Percentiles rank a stretch among this genome's conserved stretches.
These are phyloP conservation scores for Torymus aiolomorphi DNA, from an alignment of 2,888 invertebrate species.

Conservation along the genomic window DNA sequence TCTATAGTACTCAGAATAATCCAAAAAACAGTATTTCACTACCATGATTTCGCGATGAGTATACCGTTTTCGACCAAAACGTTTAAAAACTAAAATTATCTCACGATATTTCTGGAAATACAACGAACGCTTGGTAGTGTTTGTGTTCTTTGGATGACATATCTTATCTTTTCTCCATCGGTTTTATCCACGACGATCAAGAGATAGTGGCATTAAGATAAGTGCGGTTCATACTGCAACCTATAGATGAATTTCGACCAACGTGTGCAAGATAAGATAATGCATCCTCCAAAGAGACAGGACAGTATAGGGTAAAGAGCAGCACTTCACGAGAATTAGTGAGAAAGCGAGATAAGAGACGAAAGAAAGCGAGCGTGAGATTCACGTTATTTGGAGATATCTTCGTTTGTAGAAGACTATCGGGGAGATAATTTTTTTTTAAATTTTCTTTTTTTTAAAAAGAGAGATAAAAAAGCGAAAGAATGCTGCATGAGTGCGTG, in stretches of 20 bases:
- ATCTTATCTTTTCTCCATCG: constrained; percentile 18
- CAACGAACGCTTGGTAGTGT: background rate
- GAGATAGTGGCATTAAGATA: constrained; percentile 7
- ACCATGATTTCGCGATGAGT: too few species aligned
- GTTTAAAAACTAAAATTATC: background rate
- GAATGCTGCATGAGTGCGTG: constrained; percentile 45
- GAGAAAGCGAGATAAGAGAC: background rate
- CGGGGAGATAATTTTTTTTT: background rate
- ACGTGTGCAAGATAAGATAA: constrained; percentile 16
- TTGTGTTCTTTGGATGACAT: constrained; percentile 27
- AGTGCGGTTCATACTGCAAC: constrained; percentile 28
- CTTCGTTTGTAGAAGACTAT: constrained; percentile 20
- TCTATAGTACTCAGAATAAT: constrained; percentile 13
- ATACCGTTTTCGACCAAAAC: background rate
- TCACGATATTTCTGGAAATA: background rate
- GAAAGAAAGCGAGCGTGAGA: background rate
- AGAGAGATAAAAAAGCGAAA: background rate
- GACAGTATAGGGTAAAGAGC: constrained; percentile 4
- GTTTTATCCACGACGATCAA: constrained; percentile 42
- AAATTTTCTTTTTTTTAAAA: too few species aligned
- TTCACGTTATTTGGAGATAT: background rate
- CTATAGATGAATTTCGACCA: background rate
- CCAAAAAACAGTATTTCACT: constrained; percentile 8
- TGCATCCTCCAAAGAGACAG: constrained; percentile 3
- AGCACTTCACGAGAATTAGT: constrained; percentile 30